Conservation (phyloP, 2,888 invertebrate species). For the Netelia virgata region DNA sequence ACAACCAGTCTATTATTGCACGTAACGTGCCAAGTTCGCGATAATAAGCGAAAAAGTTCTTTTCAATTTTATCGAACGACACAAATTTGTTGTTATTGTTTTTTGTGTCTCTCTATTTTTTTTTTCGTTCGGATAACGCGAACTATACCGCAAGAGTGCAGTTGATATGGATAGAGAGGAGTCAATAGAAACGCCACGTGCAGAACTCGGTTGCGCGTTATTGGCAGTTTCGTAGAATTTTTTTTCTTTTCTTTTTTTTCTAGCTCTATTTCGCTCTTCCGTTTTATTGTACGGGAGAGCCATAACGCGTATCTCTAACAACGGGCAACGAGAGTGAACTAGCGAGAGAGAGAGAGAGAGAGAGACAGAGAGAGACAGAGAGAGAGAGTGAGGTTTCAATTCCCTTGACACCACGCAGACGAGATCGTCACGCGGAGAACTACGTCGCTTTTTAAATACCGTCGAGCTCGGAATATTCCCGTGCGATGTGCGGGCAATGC, state of each 20-base stretch:
- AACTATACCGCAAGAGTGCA: conserved; percentile 1
- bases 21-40: conserved; percentile 5
- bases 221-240: conserved; percentile 47
- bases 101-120: background rate
- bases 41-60: conserved; percentile 23
- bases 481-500: background rate
- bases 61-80: conserved; percentile 44
- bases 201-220: conserved; percentile 14
- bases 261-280: conserved; percentile 8
- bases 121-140: background rate
- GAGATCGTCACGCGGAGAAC: conserved; percentile 52
- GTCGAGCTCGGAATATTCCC: conserved; percentile 18
- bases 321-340: conserved; percentile 8
- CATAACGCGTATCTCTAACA: conserved; percentile 2
- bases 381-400: conserved; percentile 28
- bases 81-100: conserved; percentile 16
- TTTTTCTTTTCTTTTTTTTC: conserved; percentile 22
- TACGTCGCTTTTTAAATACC: conserved; percentile 49
- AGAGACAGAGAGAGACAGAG: conserved; percentile 17
- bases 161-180: conserved; percentile 17
- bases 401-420: conserved; percentile 53
- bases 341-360: background rate
- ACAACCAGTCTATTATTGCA: conserved; percentile 1
- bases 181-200: conserved; percentile 38
- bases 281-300: conserved; percentile 13